Evolutionary conservation across 2,888 invertebrate species (phyloP), one percentile per base, ranked within the genome.

Genomic region (Nomada flava): DNA sequence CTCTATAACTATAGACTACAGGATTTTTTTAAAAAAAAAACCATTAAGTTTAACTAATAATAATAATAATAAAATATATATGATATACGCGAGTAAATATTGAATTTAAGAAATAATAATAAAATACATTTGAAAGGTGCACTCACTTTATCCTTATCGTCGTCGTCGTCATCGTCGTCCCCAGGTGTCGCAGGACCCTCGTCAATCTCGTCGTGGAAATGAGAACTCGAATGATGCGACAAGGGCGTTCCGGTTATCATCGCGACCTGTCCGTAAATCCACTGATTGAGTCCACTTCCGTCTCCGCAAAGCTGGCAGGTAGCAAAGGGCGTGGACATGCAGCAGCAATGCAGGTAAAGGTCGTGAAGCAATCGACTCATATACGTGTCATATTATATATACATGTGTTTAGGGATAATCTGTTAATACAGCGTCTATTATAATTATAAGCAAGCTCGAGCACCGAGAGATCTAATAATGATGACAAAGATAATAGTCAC

Each of bases 61-160:
- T 26, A 26, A 26, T 23, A 23, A 23, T 23, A 23, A 23, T 0
- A 26, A 26, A 36, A 36, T 36, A 7, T 36, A 36, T 36, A 36
- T 7, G 7, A 36, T 36, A 36, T 36, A 1, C 36, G 36, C 36
- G 36, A 36, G 36, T 36, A 36, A 7, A 36, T 36, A 7, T 36
- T 29, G 29, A 29, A 7, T 29, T 7, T 5, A 36, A 7, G 9
- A 36, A 36, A 36, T 36, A 36, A 36, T 7, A 36, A 36, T 36
- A 36, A 36, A 7, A 36, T 36, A 36, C 36, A 7, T 23, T 0
- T n/a, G 1, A 11, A 93, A 47, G 10, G n/a, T 47, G 15, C n/a
- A 78, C 85, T 84, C 78, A 96, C 96, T 95, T 98, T 98, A 92
- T 98, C 98, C 91, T 97, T 97, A 90, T 98, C 98, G 81, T 97